Percentiles rank a stretch among this genome's conserved stretches.
Conservation (phyloP, 2,797 vertebrate genomes). For the Borostomias antarcticus region DNA sequence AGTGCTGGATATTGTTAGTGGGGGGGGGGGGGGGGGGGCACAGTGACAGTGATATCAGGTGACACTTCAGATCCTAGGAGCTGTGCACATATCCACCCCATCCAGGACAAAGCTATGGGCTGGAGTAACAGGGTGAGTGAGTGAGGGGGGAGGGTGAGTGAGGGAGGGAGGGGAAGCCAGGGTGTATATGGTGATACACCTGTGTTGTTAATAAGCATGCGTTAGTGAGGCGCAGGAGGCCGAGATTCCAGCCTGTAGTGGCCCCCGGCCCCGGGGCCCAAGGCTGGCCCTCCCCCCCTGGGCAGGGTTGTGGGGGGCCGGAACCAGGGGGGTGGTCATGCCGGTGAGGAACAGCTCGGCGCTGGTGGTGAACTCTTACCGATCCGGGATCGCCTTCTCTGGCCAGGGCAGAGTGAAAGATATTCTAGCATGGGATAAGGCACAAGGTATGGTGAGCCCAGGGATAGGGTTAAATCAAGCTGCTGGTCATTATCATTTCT, state of each 20-base stretch:
- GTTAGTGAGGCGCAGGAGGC: constrained; percentile 44
- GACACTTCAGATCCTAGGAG: neutral
- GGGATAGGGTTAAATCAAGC: constrained; percentile 59
- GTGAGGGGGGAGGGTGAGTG: constrained; percentile 35
- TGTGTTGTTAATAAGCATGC: constrained; percentile 57
- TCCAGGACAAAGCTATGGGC: neutral
- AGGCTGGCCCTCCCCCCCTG: constrained; percentile 3
- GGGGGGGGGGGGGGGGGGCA: constrained; percentile 52
- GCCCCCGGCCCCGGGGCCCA: neutral
- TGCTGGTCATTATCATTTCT: too few species aligned
- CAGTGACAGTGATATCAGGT: neutral
- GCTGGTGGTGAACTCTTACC: constrained; percentile 83
- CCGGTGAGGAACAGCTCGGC: constrained; percentile 64
- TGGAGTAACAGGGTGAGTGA: constrained; percentile 34
- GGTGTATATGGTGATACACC: constrained; percentile 19
- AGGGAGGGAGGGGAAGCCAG: too few species aligned
- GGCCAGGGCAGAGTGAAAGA: constrained; percentile 99
- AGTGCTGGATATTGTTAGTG: constrained; percentile 62
- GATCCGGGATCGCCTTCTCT: constrained; percentile 93
- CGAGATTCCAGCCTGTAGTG: constrained; percentile 1
- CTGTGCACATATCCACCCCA: neutral
- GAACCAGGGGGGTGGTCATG: constrained; percentile 73
- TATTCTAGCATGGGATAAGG: constrained; percentile 92
- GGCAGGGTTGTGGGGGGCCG: constrained; percentile 32
- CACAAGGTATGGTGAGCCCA: constrained; percentile 77